Evolutionary conservation across 1,140 invertebrate genomes (phyloP).

Genomic region (Formica selysi): DNA sequence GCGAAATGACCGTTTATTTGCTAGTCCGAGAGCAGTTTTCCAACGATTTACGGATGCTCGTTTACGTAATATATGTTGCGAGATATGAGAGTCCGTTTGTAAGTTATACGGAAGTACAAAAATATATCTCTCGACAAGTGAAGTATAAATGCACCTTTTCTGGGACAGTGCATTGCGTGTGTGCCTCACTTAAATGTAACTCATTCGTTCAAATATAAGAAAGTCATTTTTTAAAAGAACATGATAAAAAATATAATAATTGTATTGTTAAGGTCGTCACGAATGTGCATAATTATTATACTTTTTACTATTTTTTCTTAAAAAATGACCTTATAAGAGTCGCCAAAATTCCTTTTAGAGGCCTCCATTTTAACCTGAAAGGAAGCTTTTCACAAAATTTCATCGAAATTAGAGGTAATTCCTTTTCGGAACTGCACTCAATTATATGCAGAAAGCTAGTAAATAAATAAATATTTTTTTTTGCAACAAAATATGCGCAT

Average conservation of each 20-base stretch:
- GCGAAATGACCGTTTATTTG: slow-evolving; percentile 39
- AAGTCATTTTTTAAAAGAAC: too few species aligned
- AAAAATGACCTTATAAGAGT: too few species aligned
- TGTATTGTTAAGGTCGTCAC: too few species aligned
- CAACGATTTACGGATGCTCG: slow-evolving; percentile 6
- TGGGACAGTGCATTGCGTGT: not conserved
- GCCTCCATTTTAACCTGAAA: too few species aligned
- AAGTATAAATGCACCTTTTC: not conserved
- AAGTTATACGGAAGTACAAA: slow-evolving; percentile 6
- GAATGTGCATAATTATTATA: too few species aligned
- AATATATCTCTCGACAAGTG: not conserved
- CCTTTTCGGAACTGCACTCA: not conserved
- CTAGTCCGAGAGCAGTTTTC: not conserved
- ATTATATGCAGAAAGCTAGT: not conserved
- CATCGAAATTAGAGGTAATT: too few species aligned
- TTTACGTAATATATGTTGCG: slow-evolving; percentile 19
- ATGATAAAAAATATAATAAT: too few species aligned
- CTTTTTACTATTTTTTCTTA: too few species aligned
- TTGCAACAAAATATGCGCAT: not conserved
- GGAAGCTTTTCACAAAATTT: too few species aligned
- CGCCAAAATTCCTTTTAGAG: too few species aligned
- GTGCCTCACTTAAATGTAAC: not conserved
- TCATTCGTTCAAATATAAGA: not conserved
- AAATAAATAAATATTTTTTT: slow-evolving; percentile 4
- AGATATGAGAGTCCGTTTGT: not conserved